Percentiles rank a stretch among this genome's conserved stretches.
Conservation (phyloP, 2,113 vertebrate species). For the Nannospalax galili region DNA sequence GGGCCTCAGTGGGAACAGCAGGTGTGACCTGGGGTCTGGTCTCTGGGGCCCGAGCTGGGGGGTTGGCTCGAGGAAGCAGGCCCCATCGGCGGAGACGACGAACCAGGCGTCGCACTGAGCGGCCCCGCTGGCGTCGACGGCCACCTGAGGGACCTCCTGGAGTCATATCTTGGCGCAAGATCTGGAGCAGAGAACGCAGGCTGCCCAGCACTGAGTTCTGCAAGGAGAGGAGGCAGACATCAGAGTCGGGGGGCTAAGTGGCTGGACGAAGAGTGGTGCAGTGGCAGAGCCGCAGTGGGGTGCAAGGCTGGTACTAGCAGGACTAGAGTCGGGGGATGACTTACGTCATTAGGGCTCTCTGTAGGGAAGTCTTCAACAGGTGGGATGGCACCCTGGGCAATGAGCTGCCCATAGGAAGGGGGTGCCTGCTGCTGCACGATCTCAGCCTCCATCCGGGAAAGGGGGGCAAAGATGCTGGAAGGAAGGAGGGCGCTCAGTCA, state of each 20-base stretch:
- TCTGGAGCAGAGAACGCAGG: slow-evolving; percentile 92
- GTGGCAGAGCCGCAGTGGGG: background rate
- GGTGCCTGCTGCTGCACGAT: slow-evolving; percentile 94
- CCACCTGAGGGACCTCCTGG: slow-evolving; percentile 72
- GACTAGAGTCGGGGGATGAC: background rate
- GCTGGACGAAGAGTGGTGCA: background rate
- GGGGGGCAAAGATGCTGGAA: slow-evolving; percentile 91
- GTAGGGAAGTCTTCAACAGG: slow-evolving; percentile 95
- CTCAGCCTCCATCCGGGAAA: slow-evolving; percentile 92
- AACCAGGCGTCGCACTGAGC: slow-evolving; percentile 88
- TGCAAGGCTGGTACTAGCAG: background rate
- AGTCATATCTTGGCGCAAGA: slow-evolving; percentile 90
- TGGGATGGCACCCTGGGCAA: slow-evolving; percentile 94
- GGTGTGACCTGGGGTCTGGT: slow-evolving; percentile 75
- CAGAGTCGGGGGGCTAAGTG: background rate
- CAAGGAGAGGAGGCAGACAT: background rate
- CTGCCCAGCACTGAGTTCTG: slow-evolving; percentile 91
- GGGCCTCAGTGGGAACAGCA: slow-evolving; percentile 73
- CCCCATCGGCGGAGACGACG: slow-evolving; percentile 92
- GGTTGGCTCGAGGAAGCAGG: slow-evolving; percentile 86
- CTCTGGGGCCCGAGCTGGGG: slow-evolving; percentile 77
- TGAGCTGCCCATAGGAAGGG: slow-evolving; percentile 94
- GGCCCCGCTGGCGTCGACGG: slow-evolving; percentile 87
- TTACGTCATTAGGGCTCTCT: slow-evolving; percentile 92
- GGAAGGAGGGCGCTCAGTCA: background rate